phyloP scores from a whole-genome alignment of 2,113 vertebrate species.

The Sceloporus undulatus region DNA sequence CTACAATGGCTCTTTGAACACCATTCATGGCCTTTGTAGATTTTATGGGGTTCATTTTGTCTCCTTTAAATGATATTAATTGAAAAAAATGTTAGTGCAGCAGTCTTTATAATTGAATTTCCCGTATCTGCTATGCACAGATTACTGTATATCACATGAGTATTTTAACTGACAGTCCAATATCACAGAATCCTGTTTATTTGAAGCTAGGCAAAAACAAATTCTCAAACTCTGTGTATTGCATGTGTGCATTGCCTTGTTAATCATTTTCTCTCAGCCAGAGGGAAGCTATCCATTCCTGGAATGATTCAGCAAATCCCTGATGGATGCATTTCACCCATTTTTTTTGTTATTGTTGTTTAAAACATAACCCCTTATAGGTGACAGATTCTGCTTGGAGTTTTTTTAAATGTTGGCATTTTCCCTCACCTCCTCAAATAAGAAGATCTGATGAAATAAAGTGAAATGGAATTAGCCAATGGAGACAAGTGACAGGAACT shows the following conservation, averaged over 20 bases:
- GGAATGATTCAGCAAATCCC: constrained; percentile 33
- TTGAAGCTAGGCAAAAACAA: rapidly evolving
- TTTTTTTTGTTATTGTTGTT: constrained; percentile 3
- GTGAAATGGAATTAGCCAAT: neutral
- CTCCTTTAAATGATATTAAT: constrained; percentile 4
- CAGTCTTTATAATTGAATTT: constrained; percentile 25
- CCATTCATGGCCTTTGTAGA: rapidly evolving
- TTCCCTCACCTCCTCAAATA: constrained; percentile 27
- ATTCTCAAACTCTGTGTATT: neutral
- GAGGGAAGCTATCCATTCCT: constrained; percentile 29
- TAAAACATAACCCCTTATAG: constrained; percentile 44
- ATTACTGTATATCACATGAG: neutral
- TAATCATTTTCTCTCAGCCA: constrained; percentile 46
- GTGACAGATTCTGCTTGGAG: constrained; percentile 49
- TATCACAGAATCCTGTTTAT: constrained; percentile 43
- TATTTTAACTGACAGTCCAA: constrained; percentile 16
- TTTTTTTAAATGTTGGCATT: constrained; percentile 36
- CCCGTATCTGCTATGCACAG: neutral
- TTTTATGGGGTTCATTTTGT: neutral
- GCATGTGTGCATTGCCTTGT: constrained; percentile 4
- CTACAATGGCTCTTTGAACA: constrained; percentile 18
- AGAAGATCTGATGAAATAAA: constrained; percentile 28
- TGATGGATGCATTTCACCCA: constrained; percentile 23
- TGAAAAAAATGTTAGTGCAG: neutral
- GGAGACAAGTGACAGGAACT: no score